A percentile compares a stretch with the other conserved stretches of the same genome.
phyloP scores from a whole-genome alignment of 1,140 invertebrate genomes.

The Pseudachorutes palmiensis region DNA sequence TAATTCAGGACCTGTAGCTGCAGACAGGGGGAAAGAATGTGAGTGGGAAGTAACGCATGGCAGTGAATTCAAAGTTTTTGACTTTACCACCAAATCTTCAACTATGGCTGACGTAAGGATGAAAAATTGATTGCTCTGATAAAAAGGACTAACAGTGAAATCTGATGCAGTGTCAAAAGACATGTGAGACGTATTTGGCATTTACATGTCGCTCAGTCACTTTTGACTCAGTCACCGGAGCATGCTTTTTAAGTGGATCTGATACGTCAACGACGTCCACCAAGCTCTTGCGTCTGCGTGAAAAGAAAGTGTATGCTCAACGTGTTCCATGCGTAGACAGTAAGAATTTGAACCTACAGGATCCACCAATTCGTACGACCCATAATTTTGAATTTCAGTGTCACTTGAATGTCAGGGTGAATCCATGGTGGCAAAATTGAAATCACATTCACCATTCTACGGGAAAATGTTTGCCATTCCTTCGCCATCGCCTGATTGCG shows the following conservation, averaged over 20 bases:
- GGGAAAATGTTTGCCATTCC: constrained; percentile 36
- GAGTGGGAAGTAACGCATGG: constrained; percentile 37
- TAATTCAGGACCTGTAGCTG: constrained; percentile 26
- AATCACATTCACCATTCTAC: constrained; percentile 37
- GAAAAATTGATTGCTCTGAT: neutral
- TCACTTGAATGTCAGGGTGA: constrained; percentile 36
- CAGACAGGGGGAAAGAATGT: constrained; percentile 32
- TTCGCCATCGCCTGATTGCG: constrained; percentile 27
- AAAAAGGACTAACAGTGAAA: neutral
- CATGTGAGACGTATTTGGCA: constrained; percentile 31
- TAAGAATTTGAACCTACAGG: constrained; percentile 17
- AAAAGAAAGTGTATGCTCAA: constrained; percentile 33
- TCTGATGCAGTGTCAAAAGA: constrained; percentile 33
- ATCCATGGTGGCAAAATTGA: constrained; percentile 34
- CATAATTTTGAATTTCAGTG: constrained; percentile 25
- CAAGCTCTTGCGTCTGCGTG: constrained; percentile 27
- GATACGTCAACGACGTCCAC: constrained; percentile 36
- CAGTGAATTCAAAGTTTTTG: constrained; percentile 30
- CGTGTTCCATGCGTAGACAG: constrained; percentile 37
- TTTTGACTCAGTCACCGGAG: constrained; percentile 28
- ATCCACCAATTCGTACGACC: no score
- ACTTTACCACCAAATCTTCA: constrained; percentile 32
- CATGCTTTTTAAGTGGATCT: constrained; percentile 33
- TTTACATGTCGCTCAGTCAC: constrained; percentile 35
- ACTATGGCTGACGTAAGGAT: constrained; percentile 30